Evolutionary conservation across 2,113 vertebrate species (phyloP), one percentile per base, ranked within the genome.

Genomic region (Bos javanicus): DNA sequence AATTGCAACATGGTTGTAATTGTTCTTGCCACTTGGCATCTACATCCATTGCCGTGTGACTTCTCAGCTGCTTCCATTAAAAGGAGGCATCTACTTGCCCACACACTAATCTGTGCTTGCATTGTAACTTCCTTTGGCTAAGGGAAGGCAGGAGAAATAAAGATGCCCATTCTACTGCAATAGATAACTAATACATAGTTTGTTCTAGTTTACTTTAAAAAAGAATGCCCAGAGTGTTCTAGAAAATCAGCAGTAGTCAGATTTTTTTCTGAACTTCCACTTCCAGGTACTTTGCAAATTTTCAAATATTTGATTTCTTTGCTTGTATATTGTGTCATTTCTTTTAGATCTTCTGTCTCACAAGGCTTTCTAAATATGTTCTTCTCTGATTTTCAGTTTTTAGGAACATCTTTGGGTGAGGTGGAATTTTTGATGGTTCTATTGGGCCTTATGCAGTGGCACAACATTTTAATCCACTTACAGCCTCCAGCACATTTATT

Each of bases 401-500:
- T 87, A 91, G 76, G 36, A 96, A 78, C 15, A 74, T 62, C 48
- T 90, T 94, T 10, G 2, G 88, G 46, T 82, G 59, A 94, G 11
- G 36, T 94, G 36, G 28, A 90, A 56, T 82, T 94, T 85, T 92
- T 52, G n/a, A 88, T 56, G 81, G 15, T 87, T 23, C 33, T 92
- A 13, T 39, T 86, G 48, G 23, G 50, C 12, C 78, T 88, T 88
- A 80, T 7, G 90, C 36, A 78, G 64, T 92, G 21, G 82, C 28
- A 90, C 28, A 78, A 92, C 88, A 25, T 71, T 95, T 95, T 97
- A 97, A 97, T 97, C 28, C 82, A 97, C 71, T 97, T 95, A 86
- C 81, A 96, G 60, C 81, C 92, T 87, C 33, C 3, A 96, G 59
- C 74, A 95, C 52, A 90, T 95, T 89, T 93, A 28, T 80, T 84